Base-by-base conservation (phyloP, 2,113 vertebrate genomes). In the Ramphastos sulfuratus region DNA sequence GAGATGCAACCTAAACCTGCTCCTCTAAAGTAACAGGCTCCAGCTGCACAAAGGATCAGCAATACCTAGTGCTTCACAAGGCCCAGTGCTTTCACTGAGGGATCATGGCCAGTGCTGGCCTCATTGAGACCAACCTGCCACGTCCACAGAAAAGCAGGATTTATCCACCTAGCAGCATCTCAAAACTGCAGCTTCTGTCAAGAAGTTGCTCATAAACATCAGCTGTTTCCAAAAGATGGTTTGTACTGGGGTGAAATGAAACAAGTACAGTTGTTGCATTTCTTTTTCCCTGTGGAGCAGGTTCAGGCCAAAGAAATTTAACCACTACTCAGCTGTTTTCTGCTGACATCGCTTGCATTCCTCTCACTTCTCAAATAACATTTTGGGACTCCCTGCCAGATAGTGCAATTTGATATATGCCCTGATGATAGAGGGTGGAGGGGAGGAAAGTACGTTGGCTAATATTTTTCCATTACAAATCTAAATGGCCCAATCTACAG, bases 401-500 rank as follows among this genome's bases (percentile, higher is more conserved):
- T 59, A 96, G 82, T 93, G 94, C 91, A 94, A 93, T 76, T 92
- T 94, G 91, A 95, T 96, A 95, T 96, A 97, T 95, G 93, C 94
- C 94, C 94, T 64, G 93, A 96, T 86, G 96, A 94, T 92, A 93
- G 95, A 94, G 89, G 96, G 94, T 96, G 96, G 91, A 91, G 94
- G 95, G 90, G 81, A 95, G 78, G 87, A 89, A 63, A 96, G 93
- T 84, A 94, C 31, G 6, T 81, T 95, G 97, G 96, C 97, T 95
- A 94, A 87, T 91, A 90, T 97, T 97, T 98, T 97, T 97, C 97
- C 97, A 97, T 96, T 97, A 96, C 96, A 95, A 97, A 96, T 93
- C 92, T 91, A 69, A 94, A 91, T 1, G 10, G 82, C 65, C 82
- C 74, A 94, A 93, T 93, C 87, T 94, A 72, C 83, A 83, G 71